phyloP scores from a whole-genome alignment of 2,113 vertebrate genomes.

The Hymenochirus boettgeri region DNA sequence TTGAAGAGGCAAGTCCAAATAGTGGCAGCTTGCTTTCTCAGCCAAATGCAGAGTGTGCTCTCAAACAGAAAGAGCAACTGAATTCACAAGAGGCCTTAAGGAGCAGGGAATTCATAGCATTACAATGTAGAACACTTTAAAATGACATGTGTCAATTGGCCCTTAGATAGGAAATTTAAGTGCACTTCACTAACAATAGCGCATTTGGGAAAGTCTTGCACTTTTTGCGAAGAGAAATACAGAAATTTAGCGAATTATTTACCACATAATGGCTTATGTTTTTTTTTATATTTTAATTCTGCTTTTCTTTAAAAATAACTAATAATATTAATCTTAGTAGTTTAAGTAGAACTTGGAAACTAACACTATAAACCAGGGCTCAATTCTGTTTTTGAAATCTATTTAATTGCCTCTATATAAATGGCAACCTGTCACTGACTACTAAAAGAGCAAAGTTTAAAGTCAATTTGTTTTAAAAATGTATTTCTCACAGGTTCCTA shows the following conservation, averaged over 20 bases:
- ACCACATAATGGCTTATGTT: no score
- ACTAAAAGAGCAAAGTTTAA: constrained; percentile 32
- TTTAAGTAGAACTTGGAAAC: no score
- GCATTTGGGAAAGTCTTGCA: no score
- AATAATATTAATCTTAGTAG: no score
- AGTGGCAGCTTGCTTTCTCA: constrained; percentile 56
- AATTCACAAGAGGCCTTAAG: constrained; percentile 29
- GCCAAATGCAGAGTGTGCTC: constrained; percentile 24
- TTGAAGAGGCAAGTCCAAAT: constrained; percentile 30
- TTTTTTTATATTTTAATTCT: no score
- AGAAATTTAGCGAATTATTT: no score
- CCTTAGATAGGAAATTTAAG: constrained; percentile 1
- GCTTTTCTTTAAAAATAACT: no score
- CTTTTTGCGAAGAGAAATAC: no score
- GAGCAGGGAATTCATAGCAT: constrained; percentile 21
- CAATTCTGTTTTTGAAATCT: no score
- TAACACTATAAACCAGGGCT: no score
- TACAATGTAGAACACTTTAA: constrained; percentile 27
- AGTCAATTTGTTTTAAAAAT: neutral
- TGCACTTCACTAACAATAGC: constrained; percentile 21
- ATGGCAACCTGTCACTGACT: neutral
- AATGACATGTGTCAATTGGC: constrained; percentile 26
- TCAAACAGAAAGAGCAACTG: constrained; percentile 16
- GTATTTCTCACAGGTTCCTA: constrained; percentile 20
- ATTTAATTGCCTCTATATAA: no score